phyloP scores from a whole-genome alignment of 1,140 invertebrate genomes.

The Glossosoma conforme region DNA sequence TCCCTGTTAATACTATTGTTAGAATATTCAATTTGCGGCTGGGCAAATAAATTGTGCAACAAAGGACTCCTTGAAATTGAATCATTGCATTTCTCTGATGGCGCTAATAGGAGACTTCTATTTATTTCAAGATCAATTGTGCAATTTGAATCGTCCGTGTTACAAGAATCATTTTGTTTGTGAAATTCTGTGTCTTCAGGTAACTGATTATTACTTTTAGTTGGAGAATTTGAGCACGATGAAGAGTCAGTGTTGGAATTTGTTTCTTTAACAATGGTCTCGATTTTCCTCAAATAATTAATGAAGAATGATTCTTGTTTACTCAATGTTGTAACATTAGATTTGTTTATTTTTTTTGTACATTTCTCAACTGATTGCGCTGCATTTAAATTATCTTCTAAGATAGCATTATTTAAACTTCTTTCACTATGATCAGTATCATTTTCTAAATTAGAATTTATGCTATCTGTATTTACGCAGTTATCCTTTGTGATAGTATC shows the following conservation, averaged over 20 bases:
- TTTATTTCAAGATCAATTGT: constrained; percentile 48
- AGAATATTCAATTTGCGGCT: no score
- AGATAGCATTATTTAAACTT: no score
- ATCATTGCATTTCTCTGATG: no score
- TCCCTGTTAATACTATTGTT: no score
- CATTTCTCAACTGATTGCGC: no score
- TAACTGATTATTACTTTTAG: background rate
- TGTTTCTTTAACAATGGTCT: constrained; percentile 33
- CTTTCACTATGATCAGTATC: background rate
- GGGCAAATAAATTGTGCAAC: no score
- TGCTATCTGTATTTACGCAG: no score
- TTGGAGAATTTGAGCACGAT: background rate
- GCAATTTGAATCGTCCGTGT: constrained; percentile 36
- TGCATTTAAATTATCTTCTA: no score
- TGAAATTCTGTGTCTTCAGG: background rate
- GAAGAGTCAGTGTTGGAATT: background rate
- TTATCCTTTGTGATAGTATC: no score
- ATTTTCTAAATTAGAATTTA: background rate
- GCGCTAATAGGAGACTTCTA: constrained; percentile 42
- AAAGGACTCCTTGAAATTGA: no score
- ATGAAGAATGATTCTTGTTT: constrained; percentile 14
- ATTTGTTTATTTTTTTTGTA: background rate
- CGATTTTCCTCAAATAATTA: constrained; percentile 14
- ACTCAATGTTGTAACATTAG: background rate
- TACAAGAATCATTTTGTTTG: constrained; percentile 15